Conservation (phyloP, 2,113 vertebrate genomes). For the Petroica traversi region DNA sequence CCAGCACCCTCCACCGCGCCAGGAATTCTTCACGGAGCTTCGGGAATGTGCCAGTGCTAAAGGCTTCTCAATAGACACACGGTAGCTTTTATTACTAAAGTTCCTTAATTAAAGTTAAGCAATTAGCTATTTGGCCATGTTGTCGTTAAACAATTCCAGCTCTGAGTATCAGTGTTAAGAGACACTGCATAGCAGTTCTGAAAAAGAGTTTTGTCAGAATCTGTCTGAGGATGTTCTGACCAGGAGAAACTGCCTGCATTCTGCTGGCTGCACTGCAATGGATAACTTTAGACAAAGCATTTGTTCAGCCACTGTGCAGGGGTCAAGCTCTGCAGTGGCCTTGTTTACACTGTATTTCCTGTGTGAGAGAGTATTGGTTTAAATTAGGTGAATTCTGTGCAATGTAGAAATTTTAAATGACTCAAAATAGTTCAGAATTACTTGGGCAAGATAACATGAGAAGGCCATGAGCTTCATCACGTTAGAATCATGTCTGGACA, state of each 20-base stretch:
- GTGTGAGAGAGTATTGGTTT: neutral
- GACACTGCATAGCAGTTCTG: neutral
- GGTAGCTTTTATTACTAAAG: conserved; percentile 65
- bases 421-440: neutral
- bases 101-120: neutral
- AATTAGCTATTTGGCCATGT: neutral
- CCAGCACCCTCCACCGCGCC: conserved; percentile 86
- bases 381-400: neutral
- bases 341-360: neutral
- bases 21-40: conserved; percentile 88
- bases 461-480: neutral
- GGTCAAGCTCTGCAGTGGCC: neutral
- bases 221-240: neutral
- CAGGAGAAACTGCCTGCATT: neutral
- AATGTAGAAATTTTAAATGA: neutral
- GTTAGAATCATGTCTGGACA: neutral
- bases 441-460: neutral
- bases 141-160: neutral
- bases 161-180: neutral
- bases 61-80: conserved; percentile 87
- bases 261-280: neutral
- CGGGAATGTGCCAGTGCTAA: conserved; percentile 81
- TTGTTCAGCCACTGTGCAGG: neutral
- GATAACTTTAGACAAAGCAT: neutral
- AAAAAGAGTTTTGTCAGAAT: neutral